Evolutionary conservation across 2,113 vertebrate species (phyloP).

Genomic region (Anoura caudifer): DNA sequence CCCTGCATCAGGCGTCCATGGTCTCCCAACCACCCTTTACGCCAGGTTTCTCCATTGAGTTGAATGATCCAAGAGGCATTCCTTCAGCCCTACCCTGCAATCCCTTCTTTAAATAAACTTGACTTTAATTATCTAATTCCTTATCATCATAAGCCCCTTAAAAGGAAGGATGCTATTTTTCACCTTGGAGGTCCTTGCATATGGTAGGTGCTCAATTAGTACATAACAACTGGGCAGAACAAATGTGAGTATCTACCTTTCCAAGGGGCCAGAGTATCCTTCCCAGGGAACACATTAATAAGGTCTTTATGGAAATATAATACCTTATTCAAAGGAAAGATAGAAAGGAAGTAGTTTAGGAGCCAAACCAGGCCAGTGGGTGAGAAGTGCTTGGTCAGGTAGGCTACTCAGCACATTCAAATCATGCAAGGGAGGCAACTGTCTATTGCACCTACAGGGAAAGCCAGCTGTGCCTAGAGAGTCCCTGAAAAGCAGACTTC

Average conservation of each 20-base stretch:
- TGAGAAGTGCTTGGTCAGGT: neutral
- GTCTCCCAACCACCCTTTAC: neutral
- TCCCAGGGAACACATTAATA: neutral
- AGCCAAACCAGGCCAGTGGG: neutral
- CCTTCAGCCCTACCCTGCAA: neutral
- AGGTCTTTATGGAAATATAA: neutral
- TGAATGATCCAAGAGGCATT: neutral
- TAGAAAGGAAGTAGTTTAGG: neutral
- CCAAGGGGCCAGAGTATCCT: neutral
- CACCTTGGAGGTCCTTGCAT: neutral
- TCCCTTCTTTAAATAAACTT: neutral
- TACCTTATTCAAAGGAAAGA: neutral
- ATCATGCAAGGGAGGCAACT: neutral
- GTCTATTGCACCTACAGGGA: neutral
- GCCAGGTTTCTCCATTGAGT: neutral
- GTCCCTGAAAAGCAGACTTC: neutral
- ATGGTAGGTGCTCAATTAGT: neutral
- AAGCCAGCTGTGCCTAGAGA: neutral
- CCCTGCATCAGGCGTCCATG: neutral
- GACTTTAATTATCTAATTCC: neutral
- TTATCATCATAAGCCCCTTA: neutral
- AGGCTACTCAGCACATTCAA: neutral
- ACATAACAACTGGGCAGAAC: neutral
- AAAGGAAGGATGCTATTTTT: neutral
- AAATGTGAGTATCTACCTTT: neutral